A percentile compares a stretch with the other conserved stretches of the same genome.
Evolutionary conservation across 2,888 invertebrate species (phyloP).

Genomic region (Eilema caniola): DNA sequence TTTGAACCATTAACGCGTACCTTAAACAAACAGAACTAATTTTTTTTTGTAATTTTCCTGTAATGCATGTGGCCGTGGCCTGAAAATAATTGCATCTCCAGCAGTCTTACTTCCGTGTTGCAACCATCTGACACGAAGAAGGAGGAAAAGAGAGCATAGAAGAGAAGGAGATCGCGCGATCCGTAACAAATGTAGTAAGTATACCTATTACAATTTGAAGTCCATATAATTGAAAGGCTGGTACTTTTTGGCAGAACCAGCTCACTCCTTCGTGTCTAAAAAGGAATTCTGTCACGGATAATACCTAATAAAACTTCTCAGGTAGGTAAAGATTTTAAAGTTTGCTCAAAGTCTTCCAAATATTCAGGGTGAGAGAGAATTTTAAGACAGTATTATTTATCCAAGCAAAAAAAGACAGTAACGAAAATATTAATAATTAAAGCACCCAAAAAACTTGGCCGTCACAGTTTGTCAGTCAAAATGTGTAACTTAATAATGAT

Average conservation of each 20-base stretch:
- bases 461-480: constrained; percentile 56
- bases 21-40: no score
- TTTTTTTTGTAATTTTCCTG: no score
- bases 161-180: no score
- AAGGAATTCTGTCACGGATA: neutral
- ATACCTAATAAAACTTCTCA: neutral
- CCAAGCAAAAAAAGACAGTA: constrained; percentile 51
- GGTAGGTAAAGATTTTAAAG: neutral
- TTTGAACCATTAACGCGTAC: no score
- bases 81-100: no score
- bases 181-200: no score
- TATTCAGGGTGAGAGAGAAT: constrained; percentile 35
- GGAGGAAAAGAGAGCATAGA: no score
- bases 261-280: neutral
- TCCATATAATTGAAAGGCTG: neutral
- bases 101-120: no score
- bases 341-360: neutral
- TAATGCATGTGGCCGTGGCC: no score
- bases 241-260: neutral
- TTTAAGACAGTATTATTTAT: constrained; percentile 45
- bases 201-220: neutral
- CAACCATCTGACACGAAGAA: no score
- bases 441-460: constrained; percentile 48
- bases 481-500: constrained; percentile 59
- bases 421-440: constrained; percentile 55